Conservation (phyloP, 2,888 invertebrate species). For the Tinea semifulvella region DNA sequence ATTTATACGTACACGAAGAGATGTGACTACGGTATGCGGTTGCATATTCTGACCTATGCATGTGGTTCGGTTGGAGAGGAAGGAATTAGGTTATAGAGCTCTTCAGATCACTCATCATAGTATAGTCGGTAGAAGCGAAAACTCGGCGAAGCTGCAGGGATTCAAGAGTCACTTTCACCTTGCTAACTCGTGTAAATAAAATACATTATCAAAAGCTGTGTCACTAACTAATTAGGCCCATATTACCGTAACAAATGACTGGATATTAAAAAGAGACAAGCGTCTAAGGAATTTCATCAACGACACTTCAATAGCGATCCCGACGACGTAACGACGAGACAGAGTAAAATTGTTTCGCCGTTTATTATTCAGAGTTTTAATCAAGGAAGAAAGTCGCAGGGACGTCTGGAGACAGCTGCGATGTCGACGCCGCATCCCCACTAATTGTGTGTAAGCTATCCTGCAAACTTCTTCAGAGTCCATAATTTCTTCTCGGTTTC, state of each 20-base stretch:
- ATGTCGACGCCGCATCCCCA: constrained; percentile 22
- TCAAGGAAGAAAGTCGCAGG: constrained; percentile 47
- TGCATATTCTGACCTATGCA: no score
- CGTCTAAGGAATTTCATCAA: constrained; percentile 12
- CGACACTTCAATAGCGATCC: constrained; percentile 39
- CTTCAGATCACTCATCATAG: no score
- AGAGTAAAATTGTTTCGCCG: constrained; percentile 52
- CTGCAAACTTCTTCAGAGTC: constrained; percentile 30
- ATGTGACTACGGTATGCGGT: no score
- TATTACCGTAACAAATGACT: constrained; percentile 3
- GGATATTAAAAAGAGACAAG: constrained; percentile 5
- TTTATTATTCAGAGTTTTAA: constrained; percentile 62
- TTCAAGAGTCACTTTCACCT: no score
- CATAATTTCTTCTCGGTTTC: constrained; percentile 15
- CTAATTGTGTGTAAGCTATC: constrained; percentile 45
- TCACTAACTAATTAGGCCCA: no score
- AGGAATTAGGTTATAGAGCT: no score
- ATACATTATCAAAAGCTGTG: no score
- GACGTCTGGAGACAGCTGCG: constrained; percentile 41
- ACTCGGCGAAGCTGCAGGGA: no score
- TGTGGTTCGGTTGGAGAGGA: no score
- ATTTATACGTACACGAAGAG: no score
- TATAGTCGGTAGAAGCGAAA: no score
- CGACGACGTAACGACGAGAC: constrained; percentile 27
- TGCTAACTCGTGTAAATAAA: no score